Evolutionary conservation across 2,888 invertebrate genomes (phyloP).

Genomic region (Acleris laterana): DNA sequence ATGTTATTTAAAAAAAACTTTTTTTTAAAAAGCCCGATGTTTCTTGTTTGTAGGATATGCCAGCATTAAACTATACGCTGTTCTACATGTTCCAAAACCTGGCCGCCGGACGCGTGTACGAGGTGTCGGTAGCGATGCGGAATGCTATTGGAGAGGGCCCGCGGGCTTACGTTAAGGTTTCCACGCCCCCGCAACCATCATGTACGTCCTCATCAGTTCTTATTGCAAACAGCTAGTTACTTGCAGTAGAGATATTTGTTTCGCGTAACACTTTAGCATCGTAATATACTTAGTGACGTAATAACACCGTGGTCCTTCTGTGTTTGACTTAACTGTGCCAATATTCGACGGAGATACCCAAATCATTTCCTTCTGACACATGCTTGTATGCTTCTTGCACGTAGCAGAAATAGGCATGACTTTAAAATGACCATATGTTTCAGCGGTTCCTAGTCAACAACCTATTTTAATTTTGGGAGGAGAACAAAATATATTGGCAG

Average conservation of each 20-base stretch:
- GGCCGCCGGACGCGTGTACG: slow-evolving; percentile 88
- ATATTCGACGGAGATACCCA: no score
- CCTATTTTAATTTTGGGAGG: slow-evolving; percentile 89
- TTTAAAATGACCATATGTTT: slow-evolving; percentile 33
- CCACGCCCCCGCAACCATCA: slow-evolving; percentile 87
- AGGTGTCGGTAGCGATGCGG: slow-evolving; percentile 91
- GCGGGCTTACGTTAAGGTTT: slow-evolving; percentile 85
- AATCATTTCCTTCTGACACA: no score
- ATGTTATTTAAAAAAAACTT: no score
- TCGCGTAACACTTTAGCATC: no score
- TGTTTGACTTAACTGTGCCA: no score
- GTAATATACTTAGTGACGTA: no score
- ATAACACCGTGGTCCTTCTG: no score
- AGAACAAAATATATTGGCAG: slow-evolving; percentile 87
- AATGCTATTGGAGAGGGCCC: slow-evolving; percentile 93
- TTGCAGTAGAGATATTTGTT: no score
- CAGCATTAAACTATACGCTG: slow-evolving; percentile 87
- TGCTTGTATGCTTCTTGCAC: no score
- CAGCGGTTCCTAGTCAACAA: slow-evolving; percentile 87
- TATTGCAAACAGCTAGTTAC: neutral
- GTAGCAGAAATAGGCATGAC: neutral
- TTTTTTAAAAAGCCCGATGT: no score
- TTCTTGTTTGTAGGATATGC: slow-evolving; percentile 86
- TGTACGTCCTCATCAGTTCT: slow-evolving; percentile 72
- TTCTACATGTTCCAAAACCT: slow-evolving; percentile 92